A percentile compares a stretch with the other conserved stretches of the same genome.
These are phyloP conservation scores for Oenanthe melanoleuca DNA, from an alignment of 2,113 vertebrate genomes.

Conservation along the genomic window DNA sequence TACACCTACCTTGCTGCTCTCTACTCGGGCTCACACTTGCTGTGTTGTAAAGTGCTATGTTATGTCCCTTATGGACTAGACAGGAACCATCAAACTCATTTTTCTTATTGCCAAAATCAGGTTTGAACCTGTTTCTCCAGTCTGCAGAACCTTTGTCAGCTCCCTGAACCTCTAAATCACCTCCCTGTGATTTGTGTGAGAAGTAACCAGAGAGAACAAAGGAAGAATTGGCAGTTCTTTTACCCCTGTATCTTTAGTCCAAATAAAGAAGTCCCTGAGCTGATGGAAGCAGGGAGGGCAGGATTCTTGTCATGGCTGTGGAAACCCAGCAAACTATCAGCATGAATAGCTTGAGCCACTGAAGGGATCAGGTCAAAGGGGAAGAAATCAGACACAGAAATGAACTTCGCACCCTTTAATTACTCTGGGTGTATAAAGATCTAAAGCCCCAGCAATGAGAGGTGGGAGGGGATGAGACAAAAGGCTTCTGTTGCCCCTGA, in stretches of 20 bases:
- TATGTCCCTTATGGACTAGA: background rate
- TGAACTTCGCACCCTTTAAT: slow-evolving; percentile 47
- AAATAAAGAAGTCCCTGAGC: slow-evolving; percentile 33
- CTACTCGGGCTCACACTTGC: background rate
- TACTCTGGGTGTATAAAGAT: background rate
- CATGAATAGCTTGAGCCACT: background rate
- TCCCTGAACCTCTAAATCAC: background rate
- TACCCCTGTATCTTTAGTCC: background rate
- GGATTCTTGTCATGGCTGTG: slow-evolving; percentile 6
- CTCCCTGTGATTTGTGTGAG: background rate
- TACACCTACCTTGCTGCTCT: background rate
- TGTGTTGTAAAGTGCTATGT: background rate
- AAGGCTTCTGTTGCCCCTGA: background rate
- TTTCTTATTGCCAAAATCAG: background rate
- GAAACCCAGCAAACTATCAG: background rate
- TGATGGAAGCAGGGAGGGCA: slow-evolving; percentile 21
- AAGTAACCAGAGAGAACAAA: slow-evolving; percentile 9
- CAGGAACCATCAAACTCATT: background rate
- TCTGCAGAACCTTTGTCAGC: background rate
- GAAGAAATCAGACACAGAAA: background rate
- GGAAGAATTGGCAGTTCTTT: background rate
- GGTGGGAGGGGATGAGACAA: background rate
- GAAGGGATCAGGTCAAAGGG: background rate
- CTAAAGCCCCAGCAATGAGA: background rate
- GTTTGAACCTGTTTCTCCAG: background rate